Percentiles rank a stretch among this genome's conserved stretches.
phyloP scores from a whole-genome alignment of 2,113 vertebrate genomes.

The Bungarus multicinctus region DNA sequence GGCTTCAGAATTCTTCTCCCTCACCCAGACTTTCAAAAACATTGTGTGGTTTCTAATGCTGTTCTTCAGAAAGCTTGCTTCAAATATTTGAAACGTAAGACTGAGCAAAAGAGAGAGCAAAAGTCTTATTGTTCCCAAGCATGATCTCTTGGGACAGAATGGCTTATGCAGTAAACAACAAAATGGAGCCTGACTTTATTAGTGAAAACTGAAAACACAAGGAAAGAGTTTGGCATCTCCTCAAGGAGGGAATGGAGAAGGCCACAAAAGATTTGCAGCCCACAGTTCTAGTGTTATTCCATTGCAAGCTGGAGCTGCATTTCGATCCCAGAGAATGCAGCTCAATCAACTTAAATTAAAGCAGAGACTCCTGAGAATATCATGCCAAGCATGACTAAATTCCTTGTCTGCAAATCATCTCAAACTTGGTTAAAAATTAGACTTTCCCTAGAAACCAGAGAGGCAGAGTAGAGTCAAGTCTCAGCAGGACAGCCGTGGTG shows the following conservation, averaged over 20 bases:
- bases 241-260: background rate
- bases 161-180: background rate
- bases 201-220: background rate
- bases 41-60: background rate
- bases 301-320: conserved; percentile 46
- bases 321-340: conserved; percentile 34
- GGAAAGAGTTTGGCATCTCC: background rate
- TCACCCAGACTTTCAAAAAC: background rate
- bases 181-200: background rate
- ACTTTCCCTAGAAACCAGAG: conserved; percentile 40
- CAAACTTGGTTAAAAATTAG: conserved; percentile 68
- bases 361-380: conserved; percentile 65
- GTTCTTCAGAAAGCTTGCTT: background rate
- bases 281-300: conserved; percentile 59
- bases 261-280: conserved; percentile 45
- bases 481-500: conserved; percentile 53
- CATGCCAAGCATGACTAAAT: conserved; percentile 70
- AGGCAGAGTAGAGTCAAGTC: conserved; percentile 47
- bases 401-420: conserved; percentile 61
- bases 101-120: background rate
- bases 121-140: background rate
- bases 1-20: background rate
- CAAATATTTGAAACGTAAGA: background rate
- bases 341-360: conserved; percentile 64
- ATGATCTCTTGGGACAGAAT: background rate